These are phyloP conservation scores for Trachops cirrhosus DNA, from an alignment of 2,797 vertebrate genomes.

Conservation along the genomic window DNA sequence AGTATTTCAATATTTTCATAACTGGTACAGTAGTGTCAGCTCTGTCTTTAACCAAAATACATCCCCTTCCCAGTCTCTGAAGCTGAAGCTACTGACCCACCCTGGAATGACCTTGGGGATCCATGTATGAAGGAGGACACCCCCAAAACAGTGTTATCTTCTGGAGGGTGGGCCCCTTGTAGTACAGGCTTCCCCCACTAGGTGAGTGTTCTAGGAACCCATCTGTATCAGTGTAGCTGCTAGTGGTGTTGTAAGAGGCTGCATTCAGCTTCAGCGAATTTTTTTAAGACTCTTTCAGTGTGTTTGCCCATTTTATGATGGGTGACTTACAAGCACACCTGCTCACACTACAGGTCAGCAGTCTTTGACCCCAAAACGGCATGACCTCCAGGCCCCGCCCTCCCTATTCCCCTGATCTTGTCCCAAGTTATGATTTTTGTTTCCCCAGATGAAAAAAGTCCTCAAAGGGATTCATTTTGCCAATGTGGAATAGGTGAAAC, in stretches of 20 bases:
- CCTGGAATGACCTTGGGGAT: background rate
- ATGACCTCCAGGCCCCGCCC: background rate
- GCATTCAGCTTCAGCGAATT: background rate
- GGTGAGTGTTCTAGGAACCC: no score
- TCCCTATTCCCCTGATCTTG: background rate
- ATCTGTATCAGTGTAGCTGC: background rate
- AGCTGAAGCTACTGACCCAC: background rate
- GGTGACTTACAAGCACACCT: no score
- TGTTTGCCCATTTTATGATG: background rate
- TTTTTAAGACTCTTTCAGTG: background rate
- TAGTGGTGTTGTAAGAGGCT: background rate
- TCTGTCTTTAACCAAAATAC: background rate
- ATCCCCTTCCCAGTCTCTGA: background rate
- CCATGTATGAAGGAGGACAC: background rate
- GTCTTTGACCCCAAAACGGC: background rate
- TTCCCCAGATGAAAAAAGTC: background rate
- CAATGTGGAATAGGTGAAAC: background rate
- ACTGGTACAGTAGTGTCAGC: background rate
- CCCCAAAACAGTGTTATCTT: background rate
- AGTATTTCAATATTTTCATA: background rate
- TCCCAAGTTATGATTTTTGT: background rate
- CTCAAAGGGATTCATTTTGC: background rate
- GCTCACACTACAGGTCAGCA: background rate
- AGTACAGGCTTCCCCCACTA: background rate
- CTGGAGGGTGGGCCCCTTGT: no score